Base-by-base conservation (phyloP, 2,113 vertebrate genomes). In the Fulmarus glacialis region DNA sequence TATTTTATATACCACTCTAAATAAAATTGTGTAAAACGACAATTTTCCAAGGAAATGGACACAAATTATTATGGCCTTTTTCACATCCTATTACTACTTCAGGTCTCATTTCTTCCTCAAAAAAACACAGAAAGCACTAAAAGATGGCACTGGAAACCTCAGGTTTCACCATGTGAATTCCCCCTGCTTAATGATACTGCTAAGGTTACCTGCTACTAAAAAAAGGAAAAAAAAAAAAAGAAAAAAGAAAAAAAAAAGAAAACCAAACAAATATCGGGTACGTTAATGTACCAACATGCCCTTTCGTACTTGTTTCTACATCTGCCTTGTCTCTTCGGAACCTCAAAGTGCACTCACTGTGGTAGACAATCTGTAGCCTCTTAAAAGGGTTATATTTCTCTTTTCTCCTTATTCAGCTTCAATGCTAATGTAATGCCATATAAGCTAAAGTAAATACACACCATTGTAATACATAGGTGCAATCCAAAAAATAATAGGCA, bases 181-280 rank as follows among this genome's bases (percentile, higher is more conserved):
- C 1, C 4, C 5, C 6, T 53, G 13, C 8, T 43, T 66, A 58
- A 42, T 36, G 13, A 17, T 30, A 26, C 5, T 8, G 1, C 8
- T 74, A 47, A 68, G 18, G 21, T 48, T 63, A 26, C 9, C 9
- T 62, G 6, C 11, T 26, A 32, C 45, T 15, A 15, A 42, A 15
- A 15, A 15, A 7, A 30, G 5, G 14, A 6, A 21, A 73, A 5
- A 38, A 24, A 43, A 9, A 34, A 24, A n/a, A 40, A 40, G 40
- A 10, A 11, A 7, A 30, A 5, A 20, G 5, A 24, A 73, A 5
- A 36, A 24, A 38, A 9, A 34, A 24, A n/a, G 8, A 4, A 24
- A 79, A 60, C 5, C 3, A 13, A 52, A 23, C 2, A 58, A 38
- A 29, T 79, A 50, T 17, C 6, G 11, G 15, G 4, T n/a, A 40